Percentiles rank a stretch among this genome's conserved stretches.
Evolutionary conservation across 1,140 invertebrate species (phyloP).

Genomic region (Drosophila sproati): DNA sequence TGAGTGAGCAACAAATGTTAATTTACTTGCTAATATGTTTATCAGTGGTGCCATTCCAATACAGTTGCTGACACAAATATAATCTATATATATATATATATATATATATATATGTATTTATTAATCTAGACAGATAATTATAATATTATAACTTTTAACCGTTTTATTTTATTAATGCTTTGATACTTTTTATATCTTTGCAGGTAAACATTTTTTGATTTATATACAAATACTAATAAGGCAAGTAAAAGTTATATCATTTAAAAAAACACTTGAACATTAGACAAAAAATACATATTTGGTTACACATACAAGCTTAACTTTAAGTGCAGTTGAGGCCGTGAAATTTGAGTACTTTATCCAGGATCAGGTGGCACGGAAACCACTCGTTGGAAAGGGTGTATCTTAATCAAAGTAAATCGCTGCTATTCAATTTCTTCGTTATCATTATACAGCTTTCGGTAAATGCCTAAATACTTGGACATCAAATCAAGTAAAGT

Average conservation of each 20-base stretch:
- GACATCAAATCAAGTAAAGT: background rate
- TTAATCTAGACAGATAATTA: too few species aligned
- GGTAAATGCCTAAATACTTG: background rate
- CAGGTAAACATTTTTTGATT: slow-evolving; percentile 52
- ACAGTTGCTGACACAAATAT: background rate
- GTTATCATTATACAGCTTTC: background rate
- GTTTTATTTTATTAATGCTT: slow-evolving; percentile 26
- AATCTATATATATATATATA: background rate
- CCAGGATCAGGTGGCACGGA: background rate
- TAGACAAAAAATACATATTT: too few species aligned
- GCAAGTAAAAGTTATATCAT: too few species aligned
- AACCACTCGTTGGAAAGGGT: background rate
- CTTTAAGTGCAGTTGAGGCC: background rate
- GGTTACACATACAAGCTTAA: background rate
- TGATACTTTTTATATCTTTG: slow-evolving; percentile 45
- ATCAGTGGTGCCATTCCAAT: too few species aligned
- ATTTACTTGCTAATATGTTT: too few species aligned
- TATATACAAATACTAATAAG: background rate
- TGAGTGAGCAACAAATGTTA: too few species aligned
- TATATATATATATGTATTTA: background rate
- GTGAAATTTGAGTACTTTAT: too few species aligned
- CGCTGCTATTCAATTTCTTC: background rate
- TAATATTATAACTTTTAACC: too few species aligned
- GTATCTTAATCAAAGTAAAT: background rate
- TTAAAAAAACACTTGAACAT: too few species aligned